These are phyloP conservation scores for Actinopyga echinites DNA, from an alignment of 53 echinoderm and acorn worm species.

Conservation along the genomic window DNA sequence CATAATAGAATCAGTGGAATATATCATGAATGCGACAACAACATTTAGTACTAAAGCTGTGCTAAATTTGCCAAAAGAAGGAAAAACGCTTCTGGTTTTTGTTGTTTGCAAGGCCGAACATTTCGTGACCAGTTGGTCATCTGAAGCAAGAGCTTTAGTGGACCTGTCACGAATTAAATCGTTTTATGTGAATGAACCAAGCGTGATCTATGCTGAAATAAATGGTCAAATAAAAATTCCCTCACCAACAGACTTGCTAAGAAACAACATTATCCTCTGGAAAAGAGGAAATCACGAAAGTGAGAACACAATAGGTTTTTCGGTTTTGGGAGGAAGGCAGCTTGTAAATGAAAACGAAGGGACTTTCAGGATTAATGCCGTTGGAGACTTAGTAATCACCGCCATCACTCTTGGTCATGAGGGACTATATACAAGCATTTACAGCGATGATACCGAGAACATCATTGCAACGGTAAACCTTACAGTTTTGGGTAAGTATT, in stretches of 20 bases:
- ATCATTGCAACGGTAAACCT: background rate
- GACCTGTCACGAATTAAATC: conserved; percentile 16
- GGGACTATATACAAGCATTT: conserved; percentile 5
- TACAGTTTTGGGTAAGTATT: conserved; percentile 9
- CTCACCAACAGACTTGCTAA: background rate
- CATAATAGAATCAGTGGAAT: too few relatives aligned
- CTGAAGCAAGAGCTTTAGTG: background rate
- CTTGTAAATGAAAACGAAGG: background rate
- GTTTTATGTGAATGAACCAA: background rate
- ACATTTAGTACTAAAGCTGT: too few relatives aligned
- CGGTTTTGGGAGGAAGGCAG: background rate
- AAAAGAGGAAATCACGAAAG: conserved; percentile 16
- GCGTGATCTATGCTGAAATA: background rate
- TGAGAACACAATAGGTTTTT: background rate
- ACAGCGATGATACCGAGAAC: background rate
- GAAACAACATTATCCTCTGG: background rate
- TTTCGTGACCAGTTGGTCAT: background rate
- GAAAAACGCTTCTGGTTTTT: too few relatives aligned
- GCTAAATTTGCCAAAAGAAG: too few relatives aligned
- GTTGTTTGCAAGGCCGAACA: background rate
- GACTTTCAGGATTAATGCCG: background rate
- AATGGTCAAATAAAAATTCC: background rate
- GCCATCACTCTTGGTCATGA: background rate
- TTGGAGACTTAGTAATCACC: background rate
- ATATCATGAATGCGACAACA: too few relatives aligned